Base-by-base conservation (phyloP, 2,888 invertebrate genomes). In the Apocheima hispidaria region DNA sequence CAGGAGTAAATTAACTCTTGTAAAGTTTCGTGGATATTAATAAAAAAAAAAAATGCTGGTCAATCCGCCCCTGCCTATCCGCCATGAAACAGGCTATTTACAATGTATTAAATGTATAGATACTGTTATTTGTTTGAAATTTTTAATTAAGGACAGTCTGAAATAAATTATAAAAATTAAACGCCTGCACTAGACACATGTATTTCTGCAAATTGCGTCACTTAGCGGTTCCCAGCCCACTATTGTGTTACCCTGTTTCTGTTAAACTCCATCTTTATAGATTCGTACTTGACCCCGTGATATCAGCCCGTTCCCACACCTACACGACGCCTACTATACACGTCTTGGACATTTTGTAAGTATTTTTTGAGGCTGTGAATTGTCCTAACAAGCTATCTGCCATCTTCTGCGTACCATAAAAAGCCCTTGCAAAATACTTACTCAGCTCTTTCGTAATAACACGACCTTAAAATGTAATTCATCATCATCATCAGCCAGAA, bases 331-430 rank as follows among this genome's bases (percentile, higher is more conserved):
- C 56, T 41, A 48, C 56, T 18, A n/a, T 38, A 46, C 20, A 38
- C 48, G 36, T 57, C 49, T 48, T 40, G 52, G 21, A 36, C 21
- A 18, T 49, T 30, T 49, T 57, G 49, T 35, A 56, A 49, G 3
- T 46, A 12, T 26, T 28, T 4, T 26, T 41, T 18, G 28, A 28
- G 16, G 38, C 28, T 28, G 26, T n/a, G 52, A 41, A 41, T 30
- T 52, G 14, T 21, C 14, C 16, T 30, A 46, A 46, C 16, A 6
- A 30, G 12, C 12, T 30, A 18, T 30, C 28, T 18, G 30, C 18
- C 16, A 28, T 46, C 21, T n/a, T 23, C 16, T 46, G 18, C 18
- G 46, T 30, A 5, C 4, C 20, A 18, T 26, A 44, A 44, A 4
- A 16, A 10, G 43, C 1, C 2, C 43, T 44, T 44, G 43, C 43